A percentile compares a stretch with the other conserved stretches of the same genome.
phyloP scores from a whole-genome alignment of 2,113 vertebrate genomes.

The Sterna hirundo region DNA sequence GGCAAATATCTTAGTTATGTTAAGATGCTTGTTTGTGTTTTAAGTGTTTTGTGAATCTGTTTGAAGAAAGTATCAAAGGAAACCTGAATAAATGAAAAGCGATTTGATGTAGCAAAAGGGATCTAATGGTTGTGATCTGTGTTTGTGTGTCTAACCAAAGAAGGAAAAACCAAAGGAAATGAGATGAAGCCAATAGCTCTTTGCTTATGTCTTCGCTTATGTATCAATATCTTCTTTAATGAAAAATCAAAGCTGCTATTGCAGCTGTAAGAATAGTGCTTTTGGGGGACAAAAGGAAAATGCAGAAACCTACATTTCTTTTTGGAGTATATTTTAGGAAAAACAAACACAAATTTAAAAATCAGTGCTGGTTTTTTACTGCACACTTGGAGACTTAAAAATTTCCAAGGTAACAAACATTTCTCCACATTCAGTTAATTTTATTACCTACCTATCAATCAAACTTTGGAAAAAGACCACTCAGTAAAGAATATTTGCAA shows the following conservation, averaged over 20 bases:
- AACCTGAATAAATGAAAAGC: neutral
- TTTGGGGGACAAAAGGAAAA: neutral
- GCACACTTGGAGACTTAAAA: neutral
- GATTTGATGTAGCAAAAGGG: neutral
- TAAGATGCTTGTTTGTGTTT: constrained; percentile 50
- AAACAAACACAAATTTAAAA: neutral
- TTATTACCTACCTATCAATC: neutral
- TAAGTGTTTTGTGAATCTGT: constrained; percentile 54
- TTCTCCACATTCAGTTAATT: neutral
- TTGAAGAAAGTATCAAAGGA: constrained; percentile 51
- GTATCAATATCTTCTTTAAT: constrained; percentile 61
- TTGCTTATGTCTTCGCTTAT: constrained; percentile 57
- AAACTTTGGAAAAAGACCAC: neutral
- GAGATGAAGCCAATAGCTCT: constrained; percentile 60
- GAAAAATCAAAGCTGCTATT: constrained; percentile 43
- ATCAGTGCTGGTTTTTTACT: neutral
- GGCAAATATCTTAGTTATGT: neutral
- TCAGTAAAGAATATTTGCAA: neutral
- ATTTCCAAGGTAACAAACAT: neutral
- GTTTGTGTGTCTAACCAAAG: constrained; percentile 45
- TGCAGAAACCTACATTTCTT: neutral
- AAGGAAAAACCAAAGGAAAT: constrained; percentile 11
- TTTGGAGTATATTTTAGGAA: neutral
- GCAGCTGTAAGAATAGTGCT: neutral
- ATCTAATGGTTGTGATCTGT: constrained; percentile 19